Evolutionary conservation across 2,113 vertebrate genomes (phyloP).

Genomic region (Meriones unguiculatus): DNA sequence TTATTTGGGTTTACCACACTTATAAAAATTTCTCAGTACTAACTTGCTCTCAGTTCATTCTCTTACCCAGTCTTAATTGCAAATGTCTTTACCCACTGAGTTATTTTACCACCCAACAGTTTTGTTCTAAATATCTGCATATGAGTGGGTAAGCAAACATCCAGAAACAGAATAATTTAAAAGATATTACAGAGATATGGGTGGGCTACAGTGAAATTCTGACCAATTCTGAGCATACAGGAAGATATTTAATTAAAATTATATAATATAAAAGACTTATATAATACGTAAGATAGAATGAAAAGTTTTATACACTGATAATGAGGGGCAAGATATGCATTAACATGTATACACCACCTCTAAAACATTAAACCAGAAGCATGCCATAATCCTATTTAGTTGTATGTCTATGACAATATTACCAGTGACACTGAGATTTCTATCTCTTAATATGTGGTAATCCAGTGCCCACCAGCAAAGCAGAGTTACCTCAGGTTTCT

Average conservation of each 20-base stretch:
- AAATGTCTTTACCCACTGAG: not conserved
- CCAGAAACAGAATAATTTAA: constrained; percentile 16
- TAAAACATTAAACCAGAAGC: not conserved
- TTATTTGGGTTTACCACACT: constrained; percentile 15
- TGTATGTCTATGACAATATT: not conserved
- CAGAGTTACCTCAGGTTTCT: not conserved
- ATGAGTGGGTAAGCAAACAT: not conserved
- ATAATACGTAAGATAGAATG: not conserved
- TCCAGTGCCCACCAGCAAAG: constrained; percentile 2
- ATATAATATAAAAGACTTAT: not conserved
- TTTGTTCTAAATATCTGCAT: constrained; percentile 17
- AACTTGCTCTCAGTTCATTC: not conserved
- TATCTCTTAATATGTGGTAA: not conserved
- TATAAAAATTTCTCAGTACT: constrained; percentile 18
- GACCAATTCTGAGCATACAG: not conserved
- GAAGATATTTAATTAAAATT: not conserved
- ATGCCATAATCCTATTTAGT: not conserved
- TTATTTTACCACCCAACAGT: not conserved
- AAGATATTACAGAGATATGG: not conserved
- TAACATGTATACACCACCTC: not conserved
- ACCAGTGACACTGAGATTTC: not conserved
- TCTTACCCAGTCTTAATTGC: not conserved
- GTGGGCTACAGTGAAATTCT: not conserved
- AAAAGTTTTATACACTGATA: not conserved
- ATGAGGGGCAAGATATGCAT: not conserved